phyloP scores from a whole-genome alignment of 2,113 vertebrate genomes.

The Microcebus tavaratra region DNA sequence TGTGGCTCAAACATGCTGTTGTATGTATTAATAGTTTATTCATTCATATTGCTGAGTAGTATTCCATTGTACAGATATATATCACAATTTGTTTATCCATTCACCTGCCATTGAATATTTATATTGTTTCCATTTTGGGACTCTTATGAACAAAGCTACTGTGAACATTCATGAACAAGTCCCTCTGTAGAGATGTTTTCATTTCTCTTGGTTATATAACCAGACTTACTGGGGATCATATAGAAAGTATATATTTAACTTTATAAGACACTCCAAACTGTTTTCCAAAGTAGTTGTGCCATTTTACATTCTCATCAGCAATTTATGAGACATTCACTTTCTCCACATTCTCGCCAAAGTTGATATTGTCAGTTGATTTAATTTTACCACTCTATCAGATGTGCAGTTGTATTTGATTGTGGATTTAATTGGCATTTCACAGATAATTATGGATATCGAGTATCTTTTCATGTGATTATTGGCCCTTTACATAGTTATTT shows the following conservation, averaged over 20 bases:
- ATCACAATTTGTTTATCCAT: not conserved
- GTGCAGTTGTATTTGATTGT: not conserved
- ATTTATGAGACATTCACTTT: not conserved
- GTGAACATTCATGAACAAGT: not conserved
- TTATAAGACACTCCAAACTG: not conserved
- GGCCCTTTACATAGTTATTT: not conserved
- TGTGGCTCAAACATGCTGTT: not conserved
- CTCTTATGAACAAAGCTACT: not conserved
- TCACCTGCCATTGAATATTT: not conserved
- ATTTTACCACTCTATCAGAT: not conserved
- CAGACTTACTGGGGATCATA: not conserved
- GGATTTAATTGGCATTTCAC: not conserved
- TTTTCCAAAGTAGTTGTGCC: not conserved
- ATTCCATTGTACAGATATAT: not conserved
- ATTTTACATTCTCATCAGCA: not conserved
- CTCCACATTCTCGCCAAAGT: not conserved
- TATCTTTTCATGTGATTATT: not conserved
- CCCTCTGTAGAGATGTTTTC: not conserved
- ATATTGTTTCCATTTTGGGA: not conserved
- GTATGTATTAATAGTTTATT: not conserved
- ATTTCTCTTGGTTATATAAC: not conserved
- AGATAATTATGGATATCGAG: not conserved
- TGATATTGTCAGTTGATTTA: not conserved
- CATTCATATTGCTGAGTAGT: not conserved
- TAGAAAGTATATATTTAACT: not conserved